A percentile compares a stretch with the other conserved stretches of the same genome.
Conservation (phyloP, 2,797 vertebrate species). For the Oceanodroma leucorhoa region DNA sequence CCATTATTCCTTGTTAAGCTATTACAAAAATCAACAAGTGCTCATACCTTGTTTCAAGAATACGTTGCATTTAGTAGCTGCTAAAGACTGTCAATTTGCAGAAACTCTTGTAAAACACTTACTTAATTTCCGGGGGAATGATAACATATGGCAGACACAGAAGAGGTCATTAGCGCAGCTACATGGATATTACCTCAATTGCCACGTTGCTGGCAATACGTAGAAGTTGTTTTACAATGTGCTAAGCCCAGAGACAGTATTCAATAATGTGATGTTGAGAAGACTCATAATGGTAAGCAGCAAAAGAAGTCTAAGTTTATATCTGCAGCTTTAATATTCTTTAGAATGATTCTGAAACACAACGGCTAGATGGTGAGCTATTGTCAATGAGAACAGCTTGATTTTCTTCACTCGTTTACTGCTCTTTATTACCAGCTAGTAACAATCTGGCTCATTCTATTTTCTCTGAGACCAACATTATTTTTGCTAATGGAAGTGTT, state of each 20-base stretch:
- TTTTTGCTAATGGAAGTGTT: background rate
- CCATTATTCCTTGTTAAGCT: background rate
- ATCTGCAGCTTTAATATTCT: background rate
- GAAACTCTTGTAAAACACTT: slow-evolving; percentile 1
- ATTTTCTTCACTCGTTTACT: background rate
- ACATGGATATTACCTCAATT: background rate
- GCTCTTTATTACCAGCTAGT: background rate
- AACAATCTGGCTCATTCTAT: background rate
- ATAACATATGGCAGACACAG: background rate
- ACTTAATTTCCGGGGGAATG: slow-evolving; percentile 26
- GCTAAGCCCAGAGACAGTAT: background rate
- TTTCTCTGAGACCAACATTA: background rate
- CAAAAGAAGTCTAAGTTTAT: background rate
- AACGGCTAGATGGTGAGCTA: background rate
- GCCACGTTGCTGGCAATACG: background rate
- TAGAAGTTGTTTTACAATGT: background rate
- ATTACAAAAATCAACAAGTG: background rate
- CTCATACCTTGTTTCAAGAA: background rate
- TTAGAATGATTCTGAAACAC: background rate
- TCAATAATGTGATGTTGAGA: background rate
- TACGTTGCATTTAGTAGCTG: background rate
- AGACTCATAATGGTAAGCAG: background rate
- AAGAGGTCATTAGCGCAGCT: slow-evolving; percentile 25
- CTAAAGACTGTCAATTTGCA: slow-evolving; percentile 10
- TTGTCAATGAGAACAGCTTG: background rate